These are phyloP conservation scores for Hartigia nigra DNA, from an alignment of 2,888 invertebrate species.

Conservation along the genomic window DNA sequence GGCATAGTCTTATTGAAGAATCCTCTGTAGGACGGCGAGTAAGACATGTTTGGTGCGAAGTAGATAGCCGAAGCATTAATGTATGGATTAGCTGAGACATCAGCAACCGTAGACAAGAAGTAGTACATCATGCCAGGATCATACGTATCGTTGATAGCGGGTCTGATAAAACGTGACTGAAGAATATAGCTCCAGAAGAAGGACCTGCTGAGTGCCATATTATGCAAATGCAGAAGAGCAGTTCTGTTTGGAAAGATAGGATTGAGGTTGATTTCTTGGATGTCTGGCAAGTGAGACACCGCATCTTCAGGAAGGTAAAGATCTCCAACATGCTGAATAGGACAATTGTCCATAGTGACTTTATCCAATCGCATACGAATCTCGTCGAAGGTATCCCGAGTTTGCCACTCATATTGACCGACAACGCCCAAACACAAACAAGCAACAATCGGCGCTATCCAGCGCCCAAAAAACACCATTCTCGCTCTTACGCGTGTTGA, in stretches of 20 bases:
- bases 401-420: slow-evolving; percentile 93
- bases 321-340: slow-evolving; percentile 85
- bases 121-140: slow-evolving; percentile 99
- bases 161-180: slow-evolving; percentile 89
- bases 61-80: slow-evolving; percentile 94
- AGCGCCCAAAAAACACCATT: slow-evolving; percentile 11
- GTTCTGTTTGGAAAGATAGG: slow-evolving; percentile 95
- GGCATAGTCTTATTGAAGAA: slow-evolving; percentile 97
- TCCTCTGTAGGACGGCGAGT: slow-evolving; percentile 92
- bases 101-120: slow-evolving; percentile 93
- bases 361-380: slow-evolving; percentile 85
- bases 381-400: slow-evolving; percentile 90
- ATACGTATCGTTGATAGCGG: slow-evolving; percentile 90
- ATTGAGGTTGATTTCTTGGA: slow-evolving; percentile 94
- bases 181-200: slow-evolving; percentile 96
- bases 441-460: slow-evolving; percentile 33
- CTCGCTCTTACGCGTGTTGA: not conserved
- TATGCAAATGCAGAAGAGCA: slow-evolving; percentile 91
- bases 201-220: slow-evolving; percentile 94
- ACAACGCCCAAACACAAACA: slow-evolving; percentile 72
- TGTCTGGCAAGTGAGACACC: slow-evolving; percentile 92
- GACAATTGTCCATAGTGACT: slow-evolving; percentile 89
- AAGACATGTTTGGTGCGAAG: slow-evolving; percentile 93
- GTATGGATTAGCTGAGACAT: slow-evolving; percentile 91
- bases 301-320: slow-evolving; percentile 85